Evolutionary conservation across 2,113 vertebrate genomes (phyloP).

Genomic region (Xenus cinereus): DNA sequence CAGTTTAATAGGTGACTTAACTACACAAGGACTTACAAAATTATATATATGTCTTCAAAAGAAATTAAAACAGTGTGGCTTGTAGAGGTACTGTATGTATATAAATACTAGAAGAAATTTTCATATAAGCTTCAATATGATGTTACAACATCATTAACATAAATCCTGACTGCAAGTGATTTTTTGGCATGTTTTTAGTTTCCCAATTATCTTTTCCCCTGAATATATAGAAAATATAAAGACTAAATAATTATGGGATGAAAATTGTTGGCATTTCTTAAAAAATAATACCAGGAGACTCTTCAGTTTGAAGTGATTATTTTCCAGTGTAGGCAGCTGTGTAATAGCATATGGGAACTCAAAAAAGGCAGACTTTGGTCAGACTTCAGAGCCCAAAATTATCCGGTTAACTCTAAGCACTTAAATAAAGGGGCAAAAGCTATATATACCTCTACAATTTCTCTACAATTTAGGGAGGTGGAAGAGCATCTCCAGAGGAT

Average conservation of each 20-base stretch:
- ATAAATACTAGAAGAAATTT: neutral
- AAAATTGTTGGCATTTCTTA: neutral
- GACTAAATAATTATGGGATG: neutral
- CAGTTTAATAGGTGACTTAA: constrained; percentile 40
- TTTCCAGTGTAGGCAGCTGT: neutral
- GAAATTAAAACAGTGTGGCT: neutral
- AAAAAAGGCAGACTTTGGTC: neutral
- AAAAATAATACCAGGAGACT: neutral
- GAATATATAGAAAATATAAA: neutral
- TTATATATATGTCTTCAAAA: neutral
- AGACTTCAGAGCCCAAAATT: neutral
- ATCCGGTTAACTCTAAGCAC: neutral
- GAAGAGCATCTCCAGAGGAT: neutral
- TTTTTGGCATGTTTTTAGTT: neutral
- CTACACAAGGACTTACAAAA: neutral
- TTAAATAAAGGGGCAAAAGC: neutral
- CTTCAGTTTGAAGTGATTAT: neutral
- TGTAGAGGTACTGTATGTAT: neutral
- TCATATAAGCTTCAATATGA: neutral
- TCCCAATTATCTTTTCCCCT: neutral
- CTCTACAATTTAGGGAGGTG: neutral
- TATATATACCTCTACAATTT: neutral
- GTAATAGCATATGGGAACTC: neutral
- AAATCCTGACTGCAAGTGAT: neutral
- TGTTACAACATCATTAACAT: neutral